Evolutionary conservation across 2,888 invertebrate genomes (phyloP).

Genomic region (Arge pagana): DNA sequence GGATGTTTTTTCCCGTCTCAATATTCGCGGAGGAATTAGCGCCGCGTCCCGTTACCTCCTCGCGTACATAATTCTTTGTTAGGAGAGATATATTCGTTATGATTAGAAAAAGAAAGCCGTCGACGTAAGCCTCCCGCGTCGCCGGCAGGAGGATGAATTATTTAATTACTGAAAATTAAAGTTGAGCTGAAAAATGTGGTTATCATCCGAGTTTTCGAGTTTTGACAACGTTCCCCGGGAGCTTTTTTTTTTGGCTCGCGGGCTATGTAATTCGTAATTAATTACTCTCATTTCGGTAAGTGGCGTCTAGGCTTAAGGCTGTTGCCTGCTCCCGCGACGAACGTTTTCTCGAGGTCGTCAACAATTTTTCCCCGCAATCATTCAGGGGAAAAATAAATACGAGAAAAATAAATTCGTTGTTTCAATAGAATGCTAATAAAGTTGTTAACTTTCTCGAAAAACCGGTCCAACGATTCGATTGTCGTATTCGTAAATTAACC

Average conservation of each 20-base stretch:
- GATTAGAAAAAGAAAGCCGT: neutral
- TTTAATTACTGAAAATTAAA: slow-evolving; percentile 23
- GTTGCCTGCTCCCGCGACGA: slow-evolving; percentile 6
- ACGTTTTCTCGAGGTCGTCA: no score
- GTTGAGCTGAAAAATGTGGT: slow-evolving; percentile 18
- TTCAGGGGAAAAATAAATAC: neutral
- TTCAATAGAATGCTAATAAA: no score
- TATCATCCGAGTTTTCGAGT: slow-evolving; percentile 17
- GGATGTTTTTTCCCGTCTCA: no score
- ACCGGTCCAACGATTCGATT: no score
- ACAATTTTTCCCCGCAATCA: neutral
- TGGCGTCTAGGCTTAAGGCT: slow-evolving; percentile 17
- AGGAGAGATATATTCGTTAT: slow-evolving; percentile 12
- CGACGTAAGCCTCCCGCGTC: no score
- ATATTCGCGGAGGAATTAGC: no score
- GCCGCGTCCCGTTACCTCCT: no score
- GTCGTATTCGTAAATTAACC: no score
- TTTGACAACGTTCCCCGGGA: slow-evolving; percentile 19
- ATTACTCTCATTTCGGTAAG: slow-evolving; percentile 25
- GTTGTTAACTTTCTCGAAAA: no score
- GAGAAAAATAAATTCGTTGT: neutral
- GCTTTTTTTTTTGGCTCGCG: slow-evolving; percentile 4
- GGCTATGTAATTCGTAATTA: slow-evolving; percentile 22
- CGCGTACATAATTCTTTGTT: no score
- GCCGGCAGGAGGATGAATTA: neutral